phyloP scores from a whole-genome alignment of 2,888 invertebrate genomes.

The Archaeoteleia sp. region DNA sequence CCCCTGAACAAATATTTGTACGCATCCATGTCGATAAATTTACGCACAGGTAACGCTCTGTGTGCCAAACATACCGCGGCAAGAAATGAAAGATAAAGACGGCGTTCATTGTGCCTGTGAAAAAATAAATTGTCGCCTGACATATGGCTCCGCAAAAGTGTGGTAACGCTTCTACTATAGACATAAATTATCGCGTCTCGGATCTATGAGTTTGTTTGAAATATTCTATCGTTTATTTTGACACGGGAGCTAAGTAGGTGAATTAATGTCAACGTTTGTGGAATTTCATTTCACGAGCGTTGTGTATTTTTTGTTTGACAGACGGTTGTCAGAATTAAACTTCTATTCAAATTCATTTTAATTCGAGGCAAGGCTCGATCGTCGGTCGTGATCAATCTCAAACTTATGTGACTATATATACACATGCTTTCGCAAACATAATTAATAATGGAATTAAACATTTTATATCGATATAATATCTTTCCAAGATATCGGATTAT shows the following conservation, averaged over 20 bases:
- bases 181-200: slow-evolving; percentile 1
- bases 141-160: neutral
- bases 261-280: neutral
- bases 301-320: too few species aligned
- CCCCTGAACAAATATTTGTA: slow-evolving; percentile 39
- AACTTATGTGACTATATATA: too few species aligned
- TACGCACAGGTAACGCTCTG: slow-evolving; percentile 5
- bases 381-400: too few species aligned
- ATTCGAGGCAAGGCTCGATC: too few species aligned
- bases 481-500: too few species aligned
- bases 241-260: neutral
- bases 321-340: too few species aligned
- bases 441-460: too few species aligned
- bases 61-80: slow-evolving; percentile 1
- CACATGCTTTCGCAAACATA: too few species aligned
- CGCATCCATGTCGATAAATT: slow-evolving; percentile 37
- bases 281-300: too few species aligned
- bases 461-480: too few species aligned
- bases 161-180: too few species aligned
- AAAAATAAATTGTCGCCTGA: neutral
- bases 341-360: too few species aligned
- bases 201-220: neutral
- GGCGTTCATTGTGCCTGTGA: neutral
- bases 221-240: neutral
- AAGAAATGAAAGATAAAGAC: neutral